Conservation (phyloP, 2,113 vertebrate genomes). For the Platichthys flesus region DNA sequence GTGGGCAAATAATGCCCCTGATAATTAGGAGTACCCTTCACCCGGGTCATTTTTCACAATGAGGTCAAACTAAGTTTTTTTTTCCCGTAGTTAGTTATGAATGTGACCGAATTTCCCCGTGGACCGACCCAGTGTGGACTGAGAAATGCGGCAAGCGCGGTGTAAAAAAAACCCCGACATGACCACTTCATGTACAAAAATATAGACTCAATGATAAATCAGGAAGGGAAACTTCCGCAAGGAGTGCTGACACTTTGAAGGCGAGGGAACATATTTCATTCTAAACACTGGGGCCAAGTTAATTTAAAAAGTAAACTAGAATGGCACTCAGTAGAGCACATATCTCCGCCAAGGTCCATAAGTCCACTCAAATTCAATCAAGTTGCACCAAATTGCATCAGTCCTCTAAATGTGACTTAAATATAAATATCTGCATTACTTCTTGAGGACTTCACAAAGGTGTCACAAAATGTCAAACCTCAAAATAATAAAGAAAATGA, state of each 20-base stretch:
- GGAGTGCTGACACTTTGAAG: not conserved
- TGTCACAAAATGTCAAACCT: too few relatives aligned
- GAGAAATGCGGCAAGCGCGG: not conserved
- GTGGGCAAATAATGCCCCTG: conserved; percentile 10
- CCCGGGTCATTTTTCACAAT: conserved; percentile 3
- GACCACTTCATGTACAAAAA: not conserved
- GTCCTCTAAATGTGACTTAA: too few relatives aligned
- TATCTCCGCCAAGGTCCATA: too few relatives aligned
- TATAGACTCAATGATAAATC: not conserved
- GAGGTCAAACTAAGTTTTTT: not conserved
- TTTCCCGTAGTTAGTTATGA: not conserved
- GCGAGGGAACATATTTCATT: too few relatives aligned
- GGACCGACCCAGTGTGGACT: not conserved
- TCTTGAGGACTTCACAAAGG: too few relatives aligned
- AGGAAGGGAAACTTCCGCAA: not conserved
- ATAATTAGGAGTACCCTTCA: conserved; percentile 17
- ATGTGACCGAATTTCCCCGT: not conserved
- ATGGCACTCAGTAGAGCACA: too few relatives aligned
- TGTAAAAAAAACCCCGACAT: not conserved
- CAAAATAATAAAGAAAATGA: too few relatives aligned
- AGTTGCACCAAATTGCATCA: too few relatives aligned
- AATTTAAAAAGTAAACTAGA: too few relatives aligned
- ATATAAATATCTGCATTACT: too few relatives aligned
- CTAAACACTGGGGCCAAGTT: too few relatives aligned
- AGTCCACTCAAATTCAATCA: too few relatives aligned